Evolutionary conservation across 2,888 invertebrate species (phyloP).

Genomic region (Lamproptera curius): DNA sequence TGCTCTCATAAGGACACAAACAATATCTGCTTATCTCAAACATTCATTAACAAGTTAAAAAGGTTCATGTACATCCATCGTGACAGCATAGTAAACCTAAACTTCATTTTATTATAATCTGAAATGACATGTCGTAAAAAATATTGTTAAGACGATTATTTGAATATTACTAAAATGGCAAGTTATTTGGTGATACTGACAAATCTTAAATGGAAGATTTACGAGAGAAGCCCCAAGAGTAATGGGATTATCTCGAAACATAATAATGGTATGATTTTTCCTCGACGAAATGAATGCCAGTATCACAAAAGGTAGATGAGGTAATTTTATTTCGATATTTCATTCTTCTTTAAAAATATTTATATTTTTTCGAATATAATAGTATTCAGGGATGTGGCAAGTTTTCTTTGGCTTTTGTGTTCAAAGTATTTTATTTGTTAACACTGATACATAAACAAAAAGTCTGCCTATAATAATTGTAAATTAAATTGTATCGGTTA

Average conservation of each 20-base stretch:
- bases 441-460: no score
- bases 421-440: no score
- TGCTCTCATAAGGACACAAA: no score
- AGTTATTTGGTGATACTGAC: constrained; percentile 11
- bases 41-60: no score
- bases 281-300: constrained; percentile 18
- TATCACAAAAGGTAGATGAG: constrained; percentile 19
- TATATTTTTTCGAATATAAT: constrained; percentile 15
- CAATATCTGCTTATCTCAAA: no score
- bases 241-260: constrained; percentile 53
- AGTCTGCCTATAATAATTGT: no score
- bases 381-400: no score
- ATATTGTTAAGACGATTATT: constrained; percentile 3
- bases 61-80: no score
- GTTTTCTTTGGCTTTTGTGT: no score
- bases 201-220: constrained; percentile 20
- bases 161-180: constrained; percentile 6
- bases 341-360: constrained; percentile 3
- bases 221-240: constrained; percentile 26
- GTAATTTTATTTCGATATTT: constrained; percentile 17
- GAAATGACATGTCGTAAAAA: neutral
- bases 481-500: no score
- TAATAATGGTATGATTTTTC: constrained; percentile 57
- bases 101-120: no score
- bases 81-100: no score